phyloP scores from a whole-genome alignment of 2,888 invertebrate species.

The Heliconius aoede region DNA sequence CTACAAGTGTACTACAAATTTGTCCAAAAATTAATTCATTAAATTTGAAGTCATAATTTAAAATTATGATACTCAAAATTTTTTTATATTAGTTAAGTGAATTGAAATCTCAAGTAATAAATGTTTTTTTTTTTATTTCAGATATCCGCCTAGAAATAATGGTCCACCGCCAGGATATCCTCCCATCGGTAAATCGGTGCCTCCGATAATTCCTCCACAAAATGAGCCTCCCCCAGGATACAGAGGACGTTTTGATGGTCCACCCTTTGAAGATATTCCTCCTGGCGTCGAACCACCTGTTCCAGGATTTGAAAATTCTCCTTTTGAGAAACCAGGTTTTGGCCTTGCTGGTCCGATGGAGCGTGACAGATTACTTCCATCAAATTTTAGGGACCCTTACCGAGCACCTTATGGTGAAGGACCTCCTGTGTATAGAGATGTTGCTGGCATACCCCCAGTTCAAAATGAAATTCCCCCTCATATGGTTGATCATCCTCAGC shows the following conservation, averaged over 20 bases:
- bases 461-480: slow-evolving; percentile 75
- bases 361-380: slow-evolving; percentile 69
- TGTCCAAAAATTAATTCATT: not conserved
- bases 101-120: slow-evolving; percentile 3
- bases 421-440: slow-evolving; percentile 63
- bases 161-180: slow-evolving; percentile 68
- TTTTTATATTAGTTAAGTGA: too few relatives aligned
- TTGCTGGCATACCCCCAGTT: slow-evolving; percentile 59
- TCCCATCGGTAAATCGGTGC: slow-evolving; percentile 69
- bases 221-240: slow-evolving; percentile 69
- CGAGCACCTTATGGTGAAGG: slow-evolving; percentile 69
- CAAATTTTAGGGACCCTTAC: slow-evolving; percentile 71
- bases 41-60: not conserved
- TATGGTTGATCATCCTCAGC: slow-evolving; percentile 65
- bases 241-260: slow-evolving; percentile 73
- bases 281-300: slow-evolving; percentile 86
- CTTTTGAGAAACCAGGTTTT: slow-evolving; percentile 79
- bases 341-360: slow-evolving; percentile 67
- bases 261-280: slow-evolving; percentile 83
- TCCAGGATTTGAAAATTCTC: slow-evolving; percentile 85
- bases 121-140: slow-evolving; percentile 57
- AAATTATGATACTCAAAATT: not conserved
- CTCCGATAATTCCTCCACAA: slow-evolving; percentile 63
- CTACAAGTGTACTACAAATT: not conserved
- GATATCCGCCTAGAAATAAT: slow-evolving; percentile 73